Conservation (phyloP, 1,140 invertebrate species). For the Drosophila auraria region DNA sequence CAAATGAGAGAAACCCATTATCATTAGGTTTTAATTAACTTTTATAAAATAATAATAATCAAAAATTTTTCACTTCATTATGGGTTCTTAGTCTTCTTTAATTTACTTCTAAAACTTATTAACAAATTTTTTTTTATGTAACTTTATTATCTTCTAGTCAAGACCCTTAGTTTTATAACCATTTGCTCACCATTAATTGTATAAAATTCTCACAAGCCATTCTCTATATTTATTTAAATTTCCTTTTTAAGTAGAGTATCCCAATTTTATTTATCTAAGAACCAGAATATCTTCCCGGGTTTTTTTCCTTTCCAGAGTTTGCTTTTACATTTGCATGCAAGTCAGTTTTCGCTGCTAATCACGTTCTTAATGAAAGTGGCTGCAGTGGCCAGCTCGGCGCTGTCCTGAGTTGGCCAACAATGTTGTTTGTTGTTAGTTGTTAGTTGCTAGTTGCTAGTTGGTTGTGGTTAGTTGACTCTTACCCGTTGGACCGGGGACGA, state of each 20-base stretch:
- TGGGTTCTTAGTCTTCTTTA: background rate
- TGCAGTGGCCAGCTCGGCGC: constrained; percentile 31
- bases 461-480: constrained; percentile 25
- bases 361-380: constrained; percentile 83
- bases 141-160: background rate
- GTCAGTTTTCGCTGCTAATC: constrained; percentile 64
- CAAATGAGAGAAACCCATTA: too few relatives aligned
- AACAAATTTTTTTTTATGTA: background rate
- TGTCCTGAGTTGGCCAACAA: constrained; percentile 30
- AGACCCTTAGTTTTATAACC: background rate
- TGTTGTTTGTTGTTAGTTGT: constrained; percentile 36
- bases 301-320: constrained; percentile 16
- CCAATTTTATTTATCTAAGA: background rate
- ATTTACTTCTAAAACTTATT: background rate
- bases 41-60: too few relatives aligned
- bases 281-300: background rate
- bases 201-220: background rate
- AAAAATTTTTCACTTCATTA: too few relatives aligned
- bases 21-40: too few relatives aligned
- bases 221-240: background rate
- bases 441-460: constrained; percentile 9
- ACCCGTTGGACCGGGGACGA: constrained; percentile 11
- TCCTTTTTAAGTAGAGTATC: constrained; percentile 20
- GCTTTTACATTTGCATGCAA: constrained; percentile 72
- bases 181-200: background rate